phyloP scores from a whole-genome alignment of 2,888 invertebrate species.

The Toxonevra muliebris region DNA sequence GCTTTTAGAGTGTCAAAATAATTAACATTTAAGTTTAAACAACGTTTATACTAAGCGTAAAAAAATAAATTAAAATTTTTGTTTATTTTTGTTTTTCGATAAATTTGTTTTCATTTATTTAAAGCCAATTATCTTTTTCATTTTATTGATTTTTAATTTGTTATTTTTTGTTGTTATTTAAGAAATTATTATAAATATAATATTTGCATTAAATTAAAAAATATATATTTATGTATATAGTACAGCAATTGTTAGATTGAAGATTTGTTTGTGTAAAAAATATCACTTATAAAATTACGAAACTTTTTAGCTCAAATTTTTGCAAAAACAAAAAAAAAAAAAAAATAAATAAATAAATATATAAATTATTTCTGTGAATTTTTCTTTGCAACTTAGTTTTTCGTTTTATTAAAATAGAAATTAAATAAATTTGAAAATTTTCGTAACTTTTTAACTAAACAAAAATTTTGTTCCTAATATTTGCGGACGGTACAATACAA shows the following conservation, averaged over 20 bases:
- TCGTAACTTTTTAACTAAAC: too few relatives aligned
- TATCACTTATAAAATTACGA: slow-evolving; percentile 34
- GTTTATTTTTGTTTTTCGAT: slow-evolving; percentile 17
- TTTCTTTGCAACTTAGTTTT: too few relatives aligned
- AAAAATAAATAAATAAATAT: too few relatives aligned
- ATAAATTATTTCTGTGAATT: too few relatives aligned
- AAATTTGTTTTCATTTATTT: slow-evolving; percentile 39
- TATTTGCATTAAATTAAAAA: slow-evolving; percentile 28
- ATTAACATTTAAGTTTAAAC: too few relatives aligned
- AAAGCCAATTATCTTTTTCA: slow-evolving; percentile 45
- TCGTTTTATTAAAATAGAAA: too few relatives aligned
- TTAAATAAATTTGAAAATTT: too few relatives aligned
- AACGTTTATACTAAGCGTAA: slow-evolving; percentile 42
- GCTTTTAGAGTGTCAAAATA: too few relatives aligned
- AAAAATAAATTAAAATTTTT: slow-evolving; percentile 41
- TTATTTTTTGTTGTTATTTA: slow-evolving; percentile 15
- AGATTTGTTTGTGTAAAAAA: slow-evolving; percentile 37
- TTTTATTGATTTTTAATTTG: slow-evolving; percentile 4
- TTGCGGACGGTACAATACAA: slow-evolving; percentile 1
- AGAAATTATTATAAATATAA: slow-evolving; percentile 11
- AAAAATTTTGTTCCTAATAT: not conserved
- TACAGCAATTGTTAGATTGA: slow-evolving; percentile 43
- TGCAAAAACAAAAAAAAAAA: too few relatives aligned
- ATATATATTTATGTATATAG: slow-evolving; percentile 43
- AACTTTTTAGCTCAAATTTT: too few relatives aligned